phyloP scores from a whole-genome alignment of 2,888 invertebrate species.

The Galerucella nymphaeae region DNA sequence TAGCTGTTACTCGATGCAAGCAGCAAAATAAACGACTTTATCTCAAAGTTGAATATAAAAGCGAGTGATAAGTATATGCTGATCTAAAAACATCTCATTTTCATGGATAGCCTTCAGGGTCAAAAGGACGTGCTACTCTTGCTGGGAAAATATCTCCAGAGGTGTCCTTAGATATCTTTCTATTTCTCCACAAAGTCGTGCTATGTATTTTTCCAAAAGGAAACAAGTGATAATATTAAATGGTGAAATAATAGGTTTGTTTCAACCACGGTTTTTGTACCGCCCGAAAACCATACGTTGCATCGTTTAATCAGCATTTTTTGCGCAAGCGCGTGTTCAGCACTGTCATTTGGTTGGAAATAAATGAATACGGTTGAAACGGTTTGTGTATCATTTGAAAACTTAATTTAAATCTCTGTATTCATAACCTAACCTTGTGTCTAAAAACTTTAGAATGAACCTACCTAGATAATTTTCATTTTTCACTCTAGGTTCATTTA shows the following conservation, averaged over 20 bases:
- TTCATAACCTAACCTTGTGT: too few species aligned
- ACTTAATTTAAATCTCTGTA: too few species aligned
- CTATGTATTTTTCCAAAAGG: neutral
- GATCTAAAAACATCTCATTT: conserved; percentile 15
- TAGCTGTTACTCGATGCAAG: neutral
- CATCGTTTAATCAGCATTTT: too few species aligned
- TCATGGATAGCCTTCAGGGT: conserved; percentile 26
- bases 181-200: neutral
- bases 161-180: conserved; percentile 13
- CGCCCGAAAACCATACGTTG: too few species aligned
- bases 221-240: neutral
- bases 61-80: conserved; percentile 35
- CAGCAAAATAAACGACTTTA: conserved; percentile 13
- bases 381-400: too few species aligned
- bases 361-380: too few species aligned
- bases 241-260: neutral
- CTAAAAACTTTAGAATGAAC: too few species aligned
- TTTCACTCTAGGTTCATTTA: too few species aligned
- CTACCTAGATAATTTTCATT: too few species aligned
- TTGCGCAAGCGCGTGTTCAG: too few species aligned
- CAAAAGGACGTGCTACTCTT: conserved; percentile 24
- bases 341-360: too few species aligned
- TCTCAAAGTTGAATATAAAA: conserved; percentile 31
- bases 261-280: too few species aligned
- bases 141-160: conserved; percentile 17